Percentiles rank a stretch among this genome's conserved stretches.
Evolutionary conservation across 2,888 invertebrate species (phyloP).

Genomic region (Hyppa rectilinea): DNA sequence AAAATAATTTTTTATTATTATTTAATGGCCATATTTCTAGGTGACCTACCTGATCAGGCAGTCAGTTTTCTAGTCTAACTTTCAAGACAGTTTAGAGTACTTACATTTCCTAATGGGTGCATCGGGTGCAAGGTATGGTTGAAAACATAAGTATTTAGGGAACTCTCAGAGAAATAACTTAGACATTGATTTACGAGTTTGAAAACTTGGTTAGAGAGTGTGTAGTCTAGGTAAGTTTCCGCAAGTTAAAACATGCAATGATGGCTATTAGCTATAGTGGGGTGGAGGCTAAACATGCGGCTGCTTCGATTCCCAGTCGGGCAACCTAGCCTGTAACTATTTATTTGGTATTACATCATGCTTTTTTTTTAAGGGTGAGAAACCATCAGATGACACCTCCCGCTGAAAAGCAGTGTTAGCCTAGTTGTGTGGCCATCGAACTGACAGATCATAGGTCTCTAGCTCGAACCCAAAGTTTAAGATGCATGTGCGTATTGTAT

Average conservation of each 20-base stretch:
- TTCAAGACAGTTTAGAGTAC: not conserved
- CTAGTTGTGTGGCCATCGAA: too few species aligned
- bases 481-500: too few species aligned
- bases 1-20: too few species aligned
- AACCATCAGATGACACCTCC: too few species aligned
- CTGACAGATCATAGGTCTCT: too few species aligned
- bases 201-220: conserved; percentile 27
- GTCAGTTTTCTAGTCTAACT: not conserved
- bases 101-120: conserved; percentile 36
- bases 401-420: too few species aligned
- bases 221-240: not conserved
- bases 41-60: too few species aligned
- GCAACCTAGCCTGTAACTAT: not conserved
- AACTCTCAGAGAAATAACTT: conserved; percentile 33
- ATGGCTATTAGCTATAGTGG: not conserved
- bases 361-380: too few species aligned
- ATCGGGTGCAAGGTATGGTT: conserved; percentile 1
- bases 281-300: not conserved
- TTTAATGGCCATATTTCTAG: too few species aligned
- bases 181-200: conserved; percentile 51
- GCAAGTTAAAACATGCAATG: conserved; percentile 2
- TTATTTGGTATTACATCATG: too few species aligned
- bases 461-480: too few species aligned
- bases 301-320: not conserved
- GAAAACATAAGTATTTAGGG: conserved; percentile 15